These are phyloP conservation scores for Pachymerium ferrugineum DNA, from an alignment of 2,888 invertebrate species.

Conservation along the genomic window DNA sequence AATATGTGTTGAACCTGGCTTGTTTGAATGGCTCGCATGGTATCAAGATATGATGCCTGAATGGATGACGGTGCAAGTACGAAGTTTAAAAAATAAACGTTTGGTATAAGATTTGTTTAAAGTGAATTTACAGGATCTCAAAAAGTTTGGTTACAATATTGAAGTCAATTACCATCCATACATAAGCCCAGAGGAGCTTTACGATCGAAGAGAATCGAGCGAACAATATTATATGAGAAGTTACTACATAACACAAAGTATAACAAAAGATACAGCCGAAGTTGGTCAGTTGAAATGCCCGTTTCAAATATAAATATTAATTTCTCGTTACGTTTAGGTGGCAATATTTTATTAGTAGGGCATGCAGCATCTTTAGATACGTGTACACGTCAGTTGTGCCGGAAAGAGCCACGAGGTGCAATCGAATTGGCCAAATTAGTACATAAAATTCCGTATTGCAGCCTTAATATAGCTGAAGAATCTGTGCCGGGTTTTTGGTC, in stretches of 20 bases:
- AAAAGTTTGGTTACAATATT: slow-evolving; percentile 68
- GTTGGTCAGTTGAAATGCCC: slow-evolving; percentile 42
- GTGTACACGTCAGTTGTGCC: slow-evolving; percentile 68
- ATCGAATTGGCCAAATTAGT: slow-evolving; percentile 66
- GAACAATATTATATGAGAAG: slow-evolving; percentile 63
- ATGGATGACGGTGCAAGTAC: slow-evolving; percentile 60
- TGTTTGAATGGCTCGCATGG: slow-evolving; percentile 93
- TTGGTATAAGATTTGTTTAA: neutral
- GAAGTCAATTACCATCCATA: slow-evolving; percentile 63
- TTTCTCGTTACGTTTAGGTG: slow-evolving; percentile 51
- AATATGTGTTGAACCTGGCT: slow-evolving; percentile 76
- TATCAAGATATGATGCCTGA: slow-evolving; percentile 69
- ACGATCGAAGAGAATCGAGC: slow-evolving; percentile 56
- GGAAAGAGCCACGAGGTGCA: slow-evolving; percentile 58
- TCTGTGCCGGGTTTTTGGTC: slow-evolving; percentile 59
- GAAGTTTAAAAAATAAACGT: slow-evolving; percentile 25
- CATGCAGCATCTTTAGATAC: slow-evolving; percentile 88
- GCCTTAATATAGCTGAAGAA: slow-evolving; percentile 53
- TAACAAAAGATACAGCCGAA: slow-evolving; percentile 54
- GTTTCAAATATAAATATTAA: neutral
- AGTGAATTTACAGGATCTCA: slow-evolving; percentile 56
- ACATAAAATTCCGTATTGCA: slow-evolving; percentile 77
- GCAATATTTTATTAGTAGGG: slow-evolving; percentile 82
- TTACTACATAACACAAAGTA: slow-evolving; percentile 55
- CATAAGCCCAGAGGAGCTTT: slow-evolving; percentile 53